Evolutionary conservation across 2,888 invertebrate species (phyloP), one percentile per base, ranked within the genome.

Genomic region (Furcula furcula): DNA sequence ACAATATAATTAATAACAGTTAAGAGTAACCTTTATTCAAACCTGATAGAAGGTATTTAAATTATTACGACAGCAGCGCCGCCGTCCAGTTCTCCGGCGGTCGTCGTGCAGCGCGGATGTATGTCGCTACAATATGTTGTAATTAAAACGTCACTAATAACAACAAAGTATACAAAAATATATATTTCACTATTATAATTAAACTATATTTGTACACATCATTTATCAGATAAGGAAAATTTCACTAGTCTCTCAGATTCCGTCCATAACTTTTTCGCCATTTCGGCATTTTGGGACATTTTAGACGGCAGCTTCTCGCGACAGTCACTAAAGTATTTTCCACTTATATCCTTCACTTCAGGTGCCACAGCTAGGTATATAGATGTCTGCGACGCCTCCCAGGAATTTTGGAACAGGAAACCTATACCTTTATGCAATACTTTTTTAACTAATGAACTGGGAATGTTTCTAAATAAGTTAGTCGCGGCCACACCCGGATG

Each of bases 401-500:
- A 84, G 1, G 92, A 83, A 31, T 83, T 89, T 76, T 93, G 93
- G 48, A 92, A 86, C 76, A 68, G 41, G 39, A 82, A 74, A 25
- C 71, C 71, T 43, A 86, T 54, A 21, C 52, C 21, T 40, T 59
- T 65, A 20, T 68, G 9, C 6, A 21, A 3, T 10, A 10, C 1
- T 4, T 52, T 62, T 29, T 77, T 75, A 34, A 86, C 79, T 31
- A 78, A 34, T 31, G 62, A 47, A 49, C 48, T 76, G 7, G 89
- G 84, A 79, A 93, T 90, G 57, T 94, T 90, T 36, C 93, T 90
- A 40, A 91, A 90, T 35, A 93, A 71, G 40, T 92, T 91, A 2
- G 94, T 94, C 27, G 90, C 88, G 2, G 92, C 92, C 21, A 93
- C 75, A 10, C 95, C 95, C 7, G 95, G 95, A 73, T 94, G 93